Evolutionary conservation across 2,888 invertebrate genomes (phyloP).

Genomic region (Biston stratarius): DNA sequence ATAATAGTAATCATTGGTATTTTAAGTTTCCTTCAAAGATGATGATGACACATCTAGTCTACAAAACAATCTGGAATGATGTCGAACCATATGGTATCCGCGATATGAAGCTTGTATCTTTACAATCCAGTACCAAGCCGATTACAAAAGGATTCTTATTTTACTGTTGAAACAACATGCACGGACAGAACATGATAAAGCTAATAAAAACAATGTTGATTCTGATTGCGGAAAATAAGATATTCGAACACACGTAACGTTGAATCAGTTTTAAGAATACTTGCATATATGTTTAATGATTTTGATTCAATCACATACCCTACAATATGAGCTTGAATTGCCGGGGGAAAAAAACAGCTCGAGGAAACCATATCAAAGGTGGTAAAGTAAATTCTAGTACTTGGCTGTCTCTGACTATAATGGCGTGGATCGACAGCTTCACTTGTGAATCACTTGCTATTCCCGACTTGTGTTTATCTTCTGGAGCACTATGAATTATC

Average conservation of each 20-base stretch:
- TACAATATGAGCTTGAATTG: too few relatives aligned
- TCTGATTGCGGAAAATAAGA: too few relatives aligned
- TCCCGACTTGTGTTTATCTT: too few relatives aligned
- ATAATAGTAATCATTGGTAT: not conserved
- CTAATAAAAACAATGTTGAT: constrained; percentile 14
- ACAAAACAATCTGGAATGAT: constrained; percentile 7
- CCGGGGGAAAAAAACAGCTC: not conserved
- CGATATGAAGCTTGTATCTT: constrained; percentile 18
- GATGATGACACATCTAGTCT: not conserved
- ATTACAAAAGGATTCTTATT: constrained; percentile 26
- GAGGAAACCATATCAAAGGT: too few relatives aligned
- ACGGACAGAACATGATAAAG: constrained; percentile 19
- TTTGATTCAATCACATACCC: too few relatives aligned
- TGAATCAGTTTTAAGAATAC: not conserved
- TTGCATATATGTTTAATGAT: too few relatives aligned
- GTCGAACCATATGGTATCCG: not conserved
- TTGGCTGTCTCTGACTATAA: too few relatives aligned
- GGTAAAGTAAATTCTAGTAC: too few relatives aligned
- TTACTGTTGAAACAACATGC: constrained; percentile 12
- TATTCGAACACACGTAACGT: not conserved
- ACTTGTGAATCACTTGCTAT: too few relatives aligned
- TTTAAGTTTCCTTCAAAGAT: not conserved
- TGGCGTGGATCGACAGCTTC: too few relatives aligned
- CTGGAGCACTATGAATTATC: too few relatives aligned
- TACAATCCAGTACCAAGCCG: constrained; percentile 15